Conservation (phyloP, 2,113 vertebrate species). For the Marmota flaviventris region DNA sequence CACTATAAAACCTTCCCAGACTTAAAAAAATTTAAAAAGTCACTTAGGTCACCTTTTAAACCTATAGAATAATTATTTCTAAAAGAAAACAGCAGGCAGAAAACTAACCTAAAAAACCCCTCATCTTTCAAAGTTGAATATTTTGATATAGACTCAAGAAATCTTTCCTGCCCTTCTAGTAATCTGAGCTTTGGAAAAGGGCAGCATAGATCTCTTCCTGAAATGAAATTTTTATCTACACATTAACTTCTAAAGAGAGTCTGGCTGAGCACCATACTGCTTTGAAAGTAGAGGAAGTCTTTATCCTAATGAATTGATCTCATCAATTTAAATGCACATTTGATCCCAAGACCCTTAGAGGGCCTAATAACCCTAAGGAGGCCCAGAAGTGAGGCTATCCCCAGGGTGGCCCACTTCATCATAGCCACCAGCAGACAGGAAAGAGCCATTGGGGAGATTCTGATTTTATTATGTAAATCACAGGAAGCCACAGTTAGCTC, state of each 20-base stretch:
- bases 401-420: conserved; percentile 64
- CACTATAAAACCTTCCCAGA: not conserved
- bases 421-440: conserved; percentile 58
- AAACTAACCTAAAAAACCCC: not conserved
- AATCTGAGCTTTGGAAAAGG: conserved; percentile 53
- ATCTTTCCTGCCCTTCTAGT: conserved; percentile 16
- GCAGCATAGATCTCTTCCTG: not conserved
- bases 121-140: conserved; percentile 53
- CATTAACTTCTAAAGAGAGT: conserved; percentile 44
- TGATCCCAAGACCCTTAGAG: conserved; percentile 70
- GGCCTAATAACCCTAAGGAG: conserved; percentile 59
- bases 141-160: conserved; percentile 37
- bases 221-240: conserved; percentile 12
- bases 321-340: conserved; percentile 75
- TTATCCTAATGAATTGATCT: conserved; percentile 80
- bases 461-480: conserved; percentile 78
- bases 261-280: not conserved
- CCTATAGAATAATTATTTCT: conserved; percentile 20
- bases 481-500: conserved; percentile 10
- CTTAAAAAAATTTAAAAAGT: conserved; percentile 35
- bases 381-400: conserved; percentile 70
- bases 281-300: conserved; percentile 73
- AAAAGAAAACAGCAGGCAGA: conserved; percentile 47
- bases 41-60: conserved; percentile 45
- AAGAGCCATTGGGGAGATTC: conserved; percentile 49